Evolutionary conservation across 2,888 invertebrate species (phyloP).

Genomic region (Apocheima hispidaria): DNA sequence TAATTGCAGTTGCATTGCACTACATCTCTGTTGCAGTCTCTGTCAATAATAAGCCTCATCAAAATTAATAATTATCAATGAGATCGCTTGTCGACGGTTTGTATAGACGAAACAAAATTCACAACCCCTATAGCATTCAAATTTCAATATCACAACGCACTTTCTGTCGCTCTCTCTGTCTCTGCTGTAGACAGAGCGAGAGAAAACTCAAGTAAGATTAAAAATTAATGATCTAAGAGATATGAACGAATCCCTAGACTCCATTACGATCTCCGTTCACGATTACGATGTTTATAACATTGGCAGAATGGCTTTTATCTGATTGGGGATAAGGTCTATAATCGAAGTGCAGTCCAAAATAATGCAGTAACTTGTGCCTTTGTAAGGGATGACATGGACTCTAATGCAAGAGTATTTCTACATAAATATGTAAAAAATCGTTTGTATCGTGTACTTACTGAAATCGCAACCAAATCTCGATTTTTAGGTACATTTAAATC

Average conservation of each 20-base stretch:
- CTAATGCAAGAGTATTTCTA: neutral
- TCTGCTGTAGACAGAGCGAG: neutral
- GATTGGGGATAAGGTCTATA: neutral
- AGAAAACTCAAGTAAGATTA: neutral
- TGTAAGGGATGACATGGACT: neutral
- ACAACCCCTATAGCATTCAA: neutral
- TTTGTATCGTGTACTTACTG: neutral
- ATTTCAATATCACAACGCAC: neutral
- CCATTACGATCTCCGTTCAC: too few species aligned
- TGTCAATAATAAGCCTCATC: constrained; percentile 72
- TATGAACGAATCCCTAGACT: too few species aligned
- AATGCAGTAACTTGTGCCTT: neutral
- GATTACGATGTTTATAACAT: too few species aligned
- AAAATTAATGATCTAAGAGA: neutral
- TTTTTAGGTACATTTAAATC: constrained; percentile 5
- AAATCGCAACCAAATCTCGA: constrained; percentile 8
- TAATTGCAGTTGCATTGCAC: constrained; percentile 1
- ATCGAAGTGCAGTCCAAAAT: neutral
- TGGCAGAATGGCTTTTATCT: neutral
- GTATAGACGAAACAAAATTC: constrained; percentile 11
- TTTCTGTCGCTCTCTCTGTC: neutral
- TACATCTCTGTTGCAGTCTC: constrained; percentile 46
- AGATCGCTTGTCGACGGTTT: constrained; percentile 61
- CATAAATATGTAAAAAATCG: too few species aligned
- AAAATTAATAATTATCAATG: constrained; percentile 64